These are phyloP conservation scores for Psittacula derbiana DNA, from an alignment of 2,797 vertebrate genomes.

Conservation along the genomic window DNA sequence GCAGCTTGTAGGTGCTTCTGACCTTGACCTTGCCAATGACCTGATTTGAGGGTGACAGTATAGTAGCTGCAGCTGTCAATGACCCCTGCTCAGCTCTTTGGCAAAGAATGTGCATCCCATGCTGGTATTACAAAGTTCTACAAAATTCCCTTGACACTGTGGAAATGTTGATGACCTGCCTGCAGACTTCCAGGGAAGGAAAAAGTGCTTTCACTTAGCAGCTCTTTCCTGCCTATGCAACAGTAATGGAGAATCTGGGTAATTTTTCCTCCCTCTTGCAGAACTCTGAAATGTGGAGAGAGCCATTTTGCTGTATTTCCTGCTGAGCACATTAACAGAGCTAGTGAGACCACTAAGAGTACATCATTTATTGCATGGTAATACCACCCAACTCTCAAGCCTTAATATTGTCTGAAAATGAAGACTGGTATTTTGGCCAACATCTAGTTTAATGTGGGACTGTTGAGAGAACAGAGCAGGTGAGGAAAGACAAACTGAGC, in stretches of 20 bases:
- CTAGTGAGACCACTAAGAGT: background rate
- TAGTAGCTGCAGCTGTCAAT: background rate
- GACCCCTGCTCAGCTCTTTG: background rate
- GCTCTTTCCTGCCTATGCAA: background rate
- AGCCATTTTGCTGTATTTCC: background rate
- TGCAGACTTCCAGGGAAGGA: background rate
- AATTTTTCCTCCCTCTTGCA: background rate
- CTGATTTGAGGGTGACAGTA: background rate
- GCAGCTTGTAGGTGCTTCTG: background rate
- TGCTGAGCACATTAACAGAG: background rate
- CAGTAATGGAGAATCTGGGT: background rate
- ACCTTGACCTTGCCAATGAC: background rate
- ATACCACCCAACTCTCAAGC: background rate
- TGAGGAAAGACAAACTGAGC: background rate
- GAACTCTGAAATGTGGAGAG: background rate
- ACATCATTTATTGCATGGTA: background rate
- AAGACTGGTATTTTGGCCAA: background rate
- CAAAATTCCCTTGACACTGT: background rate
- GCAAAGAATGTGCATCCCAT: background rate
- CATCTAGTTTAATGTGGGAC: background rate
- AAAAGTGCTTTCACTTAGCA: background rate
- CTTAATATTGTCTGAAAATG: background rate
- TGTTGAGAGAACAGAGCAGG: background rate
- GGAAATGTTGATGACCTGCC: background rate
- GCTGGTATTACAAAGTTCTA: background rate